Base-by-base conservation (phyloP, 2,113 vertebrate genomes). In the Phrynosoma platyrhinos region DNA sequence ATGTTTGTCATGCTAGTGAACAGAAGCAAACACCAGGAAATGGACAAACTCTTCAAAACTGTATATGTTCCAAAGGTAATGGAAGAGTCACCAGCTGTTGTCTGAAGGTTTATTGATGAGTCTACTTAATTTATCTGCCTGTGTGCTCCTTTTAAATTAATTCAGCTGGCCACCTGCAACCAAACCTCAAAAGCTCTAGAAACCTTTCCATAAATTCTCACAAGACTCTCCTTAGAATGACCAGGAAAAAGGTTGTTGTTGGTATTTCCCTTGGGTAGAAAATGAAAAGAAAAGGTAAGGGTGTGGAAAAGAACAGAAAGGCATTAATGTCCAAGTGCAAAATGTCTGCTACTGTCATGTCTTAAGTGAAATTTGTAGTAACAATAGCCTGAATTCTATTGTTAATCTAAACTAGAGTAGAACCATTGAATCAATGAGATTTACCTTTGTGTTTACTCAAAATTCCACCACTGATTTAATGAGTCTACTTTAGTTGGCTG, bases 121-220 rank as follows among this genome's bases (percentile, higher is more conserved):
- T 75, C 78, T 82, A 30, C 53, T 81, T 89, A 81, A 75, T 75
- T 85, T 23, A 9, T 66, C 69, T 25, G 47, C 77, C 71, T 82
- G 6, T 55, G 62, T 32, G 71, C 14, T 77, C 25, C n/a, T n/a
- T 36, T 32, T 78, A 81, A 69, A 66, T 69, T 75, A 89, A 76
- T 82, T 69, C 74, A 75, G 62, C 82, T 75, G 72, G 25, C 79
- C 79, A 69, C 79, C 32, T 89, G 83, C n/a, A 84, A 85, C 55
- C 36, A 81, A 14, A 30, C 23, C 58, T 82, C 69, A 82, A 75
- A 82, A 81, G 20, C 83, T 76, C 69, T 20, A 66, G 40, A 89
- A 85, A 75, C 58, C 47, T 81, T 30, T 18, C 36, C 83, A 85
- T 36, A 69, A 55, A 81, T 53, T 40, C 78, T 23, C 78, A 80